Evolutionary conservation across 2,888 invertebrate species (phyloP), one percentile per base, ranked within the genome.

Genomic region (Schizaphis graminum): DNA sequence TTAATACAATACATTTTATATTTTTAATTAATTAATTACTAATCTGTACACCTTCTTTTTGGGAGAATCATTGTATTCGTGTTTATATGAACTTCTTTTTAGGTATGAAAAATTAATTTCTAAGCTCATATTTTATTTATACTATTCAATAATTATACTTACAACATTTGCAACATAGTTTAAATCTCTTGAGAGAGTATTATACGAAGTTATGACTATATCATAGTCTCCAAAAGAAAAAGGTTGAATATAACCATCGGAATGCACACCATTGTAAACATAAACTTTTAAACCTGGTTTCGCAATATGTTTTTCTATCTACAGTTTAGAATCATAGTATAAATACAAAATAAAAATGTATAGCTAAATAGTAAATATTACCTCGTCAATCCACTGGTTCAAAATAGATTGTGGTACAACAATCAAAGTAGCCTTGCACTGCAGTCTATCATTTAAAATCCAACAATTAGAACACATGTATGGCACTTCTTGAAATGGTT

Each of bases 161-260:
- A 61, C 90, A 89, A 84, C 56, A 89, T 35, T 56, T 86, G n/a
- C 35, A 21, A 90, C 57, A 93, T 86, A 95, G 84, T 95, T 93
- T 77, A 95, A 77, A 88, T 95, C 95, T 49, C 89, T 94, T 16
- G 90, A 86, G 21, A 95, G 5, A 0, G 97, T 96, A 95, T 96
- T 96, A 95, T 98, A 98, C 0, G 98, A 97, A 0, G 97, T 97
- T 24, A 98, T 96, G 1, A 98, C 97, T 84, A 98, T 96, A 95
- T 98, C 98, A 95, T 97, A 97, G 13, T 96, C 95, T 13, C 97
- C 97, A 93, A 98, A 96, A 86, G 96, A 96, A 21, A 96, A 96
- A 0, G 98, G 98, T 95, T 97, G 97, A 56, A 97, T 96, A 95
- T 96, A 97, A 47, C 96, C 96, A 93, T 96, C 96, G 95, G 96